Conservation (phyloP, 2,113 vertebrate species). For the Phalacrocorax pelagicus region DNA sequence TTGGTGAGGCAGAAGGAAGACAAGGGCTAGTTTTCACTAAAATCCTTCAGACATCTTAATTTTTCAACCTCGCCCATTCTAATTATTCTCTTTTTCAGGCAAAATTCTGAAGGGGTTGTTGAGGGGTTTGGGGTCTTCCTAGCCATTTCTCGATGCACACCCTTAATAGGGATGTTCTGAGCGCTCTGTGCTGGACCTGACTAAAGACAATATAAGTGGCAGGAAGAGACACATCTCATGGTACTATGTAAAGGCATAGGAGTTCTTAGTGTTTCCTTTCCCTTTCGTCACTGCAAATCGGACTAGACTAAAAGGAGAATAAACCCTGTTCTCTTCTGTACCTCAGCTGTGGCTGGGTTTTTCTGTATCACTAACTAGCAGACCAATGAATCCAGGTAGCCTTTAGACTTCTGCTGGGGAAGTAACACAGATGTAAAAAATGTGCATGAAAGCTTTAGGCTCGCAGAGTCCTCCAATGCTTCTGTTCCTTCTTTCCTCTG, state of each 20-base stretch:
- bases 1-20: background rate
- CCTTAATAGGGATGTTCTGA: background rate
- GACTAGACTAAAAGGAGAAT: background rate
- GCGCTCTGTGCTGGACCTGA: background rate
- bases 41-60: background rate
- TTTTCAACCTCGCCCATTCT: background rate
- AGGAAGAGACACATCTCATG: background rate
- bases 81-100: background rate
- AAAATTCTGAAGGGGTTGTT: background rate
- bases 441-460: background rate
- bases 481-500: background rate
- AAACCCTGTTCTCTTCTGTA: background rate
- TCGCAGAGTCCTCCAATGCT: rapidly evolving
- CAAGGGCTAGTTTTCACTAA: background rate
- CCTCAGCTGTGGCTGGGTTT: background rate
- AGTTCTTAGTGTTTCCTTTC: background rate
- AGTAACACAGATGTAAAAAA: background rate
- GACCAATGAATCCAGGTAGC: background rate
- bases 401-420: background rate
- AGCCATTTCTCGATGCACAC: background rate
- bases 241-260: background rate
- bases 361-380: background rate
- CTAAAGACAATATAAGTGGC: background rate
- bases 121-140: background rate
- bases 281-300: background rate